Conservation (phyloP, 1,140 invertebrate species). For the Philotrypesis tridentata region DNA sequence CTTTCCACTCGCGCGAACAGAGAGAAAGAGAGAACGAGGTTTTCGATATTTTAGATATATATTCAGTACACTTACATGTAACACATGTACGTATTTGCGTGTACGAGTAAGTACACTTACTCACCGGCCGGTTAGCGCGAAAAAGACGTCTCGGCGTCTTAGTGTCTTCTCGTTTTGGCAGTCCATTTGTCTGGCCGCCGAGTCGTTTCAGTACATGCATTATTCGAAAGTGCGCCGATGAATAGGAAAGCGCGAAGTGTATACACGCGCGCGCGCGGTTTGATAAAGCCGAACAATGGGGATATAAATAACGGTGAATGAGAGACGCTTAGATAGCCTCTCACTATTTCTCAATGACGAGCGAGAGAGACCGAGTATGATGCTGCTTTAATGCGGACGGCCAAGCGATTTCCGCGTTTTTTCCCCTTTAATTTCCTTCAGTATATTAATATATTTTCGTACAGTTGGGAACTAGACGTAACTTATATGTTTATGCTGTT, state of each 20-base stretch:
- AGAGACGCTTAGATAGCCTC: not conserved
- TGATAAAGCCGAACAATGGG: slow-evolving; percentile 20
- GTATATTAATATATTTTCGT: not conserved
- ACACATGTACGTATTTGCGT: too few species aligned
- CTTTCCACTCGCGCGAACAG: not conserved
- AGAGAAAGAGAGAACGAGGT: not conserved
- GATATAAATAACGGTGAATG: slow-evolving; percentile 21
- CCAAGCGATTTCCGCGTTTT: not conserved
- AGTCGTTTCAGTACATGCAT: not conserved
- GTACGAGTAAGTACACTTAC: too few species aligned
- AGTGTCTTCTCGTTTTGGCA: too few species aligned
- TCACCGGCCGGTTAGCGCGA: too few species aligned
- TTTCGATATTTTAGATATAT: not conserved
- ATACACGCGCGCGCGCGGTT: slow-evolving; percentile 13
- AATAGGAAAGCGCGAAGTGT: not conserved
- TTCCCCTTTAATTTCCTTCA: not conserved
- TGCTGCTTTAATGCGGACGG: too few species aligned
- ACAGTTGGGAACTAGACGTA: too few species aligned
- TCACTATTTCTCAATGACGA: slow-evolving; percentile 1
- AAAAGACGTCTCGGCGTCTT: too few species aligned
- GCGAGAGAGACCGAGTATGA: too few species aligned
- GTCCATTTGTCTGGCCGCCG: not conserved
- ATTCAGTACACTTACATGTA: too few species aligned
- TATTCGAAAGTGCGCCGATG: not conserved
- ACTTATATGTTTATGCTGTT: too few species aligned